phyloP scores from a whole-genome alignment of 2,797 vertebrate genomes.

The Danio kyathit region DNA sequence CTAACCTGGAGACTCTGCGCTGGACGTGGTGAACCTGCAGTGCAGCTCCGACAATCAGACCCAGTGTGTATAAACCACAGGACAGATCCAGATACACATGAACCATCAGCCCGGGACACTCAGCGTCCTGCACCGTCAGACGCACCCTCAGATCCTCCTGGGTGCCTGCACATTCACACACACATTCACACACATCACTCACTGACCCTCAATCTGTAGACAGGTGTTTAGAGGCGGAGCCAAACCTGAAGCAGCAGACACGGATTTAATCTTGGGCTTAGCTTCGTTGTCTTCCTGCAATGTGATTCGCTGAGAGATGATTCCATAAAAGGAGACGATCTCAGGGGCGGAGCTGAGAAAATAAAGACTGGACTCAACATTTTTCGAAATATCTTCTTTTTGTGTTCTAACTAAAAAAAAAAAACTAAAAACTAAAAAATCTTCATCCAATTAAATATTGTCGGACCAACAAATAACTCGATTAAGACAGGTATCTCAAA shows the following conservation, averaged over 20 bases:
- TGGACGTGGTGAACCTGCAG: conserved; percentile 55
- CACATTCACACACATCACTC: too few species aligned
- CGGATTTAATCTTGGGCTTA: conserved; percentile 40
- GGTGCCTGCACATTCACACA: neutral
- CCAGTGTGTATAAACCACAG: conserved; percentile 56
- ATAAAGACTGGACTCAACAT: neutral
- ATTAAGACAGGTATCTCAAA: too few species aligned
- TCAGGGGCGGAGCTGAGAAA: conserved; percentile 41
- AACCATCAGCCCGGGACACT: conserved; percentile 25
- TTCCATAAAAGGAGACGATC: conserved; percentile 58
- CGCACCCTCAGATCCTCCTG: conserved; percentile 55
- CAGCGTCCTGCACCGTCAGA: conserved; percentile 57
- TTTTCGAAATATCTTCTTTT: too few species aligned
- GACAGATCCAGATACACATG: conserved; percentile 63
- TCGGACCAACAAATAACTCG: too few species aligned
- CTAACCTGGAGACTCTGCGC: conserved; percentile 54
- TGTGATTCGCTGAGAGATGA: conserved; percentile 59
- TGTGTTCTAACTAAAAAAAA: too few species aligned
- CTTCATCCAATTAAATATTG: too few species aligned
- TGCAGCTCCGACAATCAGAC: conserved; percentile 57
- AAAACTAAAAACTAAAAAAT: too few species aligned
- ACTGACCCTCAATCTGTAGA: neutral
- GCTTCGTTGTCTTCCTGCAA: conserved; percentile 53
- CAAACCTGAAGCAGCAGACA: conserved; percentile 45
- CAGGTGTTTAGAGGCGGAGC: neutral